phyloP scores from a whole-genome alignment of 2,888 invertebrate species.

The Thalpophila matura region DNA sequence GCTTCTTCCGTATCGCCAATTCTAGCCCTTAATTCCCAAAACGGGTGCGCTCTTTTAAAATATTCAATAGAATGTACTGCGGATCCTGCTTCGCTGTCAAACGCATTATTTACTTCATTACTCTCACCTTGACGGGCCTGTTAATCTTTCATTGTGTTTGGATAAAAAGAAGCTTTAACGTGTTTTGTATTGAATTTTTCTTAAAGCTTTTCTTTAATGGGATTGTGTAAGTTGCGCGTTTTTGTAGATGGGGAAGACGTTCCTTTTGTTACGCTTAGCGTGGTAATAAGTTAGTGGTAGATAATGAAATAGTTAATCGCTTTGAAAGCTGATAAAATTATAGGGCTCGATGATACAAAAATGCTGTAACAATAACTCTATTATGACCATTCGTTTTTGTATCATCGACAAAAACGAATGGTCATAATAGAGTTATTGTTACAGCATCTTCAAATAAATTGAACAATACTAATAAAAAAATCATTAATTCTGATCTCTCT shows the following conservation, averaged over 20 bases:
- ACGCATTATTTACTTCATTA: constrained; percentile 85
- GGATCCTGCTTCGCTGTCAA: constrained; percentile 77
- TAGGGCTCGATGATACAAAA: constrained; percentile 10
- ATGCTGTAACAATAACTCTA: constrained; percentile 4
- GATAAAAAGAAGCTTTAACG: constrained; percentile 73
- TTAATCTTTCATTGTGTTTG: constrained; percentile 85
- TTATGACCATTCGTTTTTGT: not conserved
- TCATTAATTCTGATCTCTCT: not conserved
- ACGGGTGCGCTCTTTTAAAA: constrained; percentile 77
- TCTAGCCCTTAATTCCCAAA: constrained; percentile 68
- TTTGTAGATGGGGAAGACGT: constrained; percentile 56
- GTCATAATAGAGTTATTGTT: constrained; percentile 5
- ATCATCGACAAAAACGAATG: not conserved
- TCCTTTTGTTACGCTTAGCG: constrained; percentile 51
- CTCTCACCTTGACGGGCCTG: constrained; percentile 80
- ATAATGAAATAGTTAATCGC: constrained; percentile 56
- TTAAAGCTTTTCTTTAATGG: constrained; percentile 63
- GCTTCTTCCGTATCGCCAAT: constrained; percentile 45
- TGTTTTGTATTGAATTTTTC: constrained; percentile 77
- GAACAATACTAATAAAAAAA: not conserved
- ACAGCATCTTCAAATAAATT: not conserved
- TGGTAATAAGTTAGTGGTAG: constrained; percentile 45
- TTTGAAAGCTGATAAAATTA: constrained; percentile 47
- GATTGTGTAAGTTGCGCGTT: constrained; percentile 70
- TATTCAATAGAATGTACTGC: constrained; percentile 79